A percentile compares a stretch with the other conserved stretches of the same genome.
Evolutionary conservation across 2,113 vertebrate species (phyloP).

Genomic region (Siphamia tubifer): DNA sequence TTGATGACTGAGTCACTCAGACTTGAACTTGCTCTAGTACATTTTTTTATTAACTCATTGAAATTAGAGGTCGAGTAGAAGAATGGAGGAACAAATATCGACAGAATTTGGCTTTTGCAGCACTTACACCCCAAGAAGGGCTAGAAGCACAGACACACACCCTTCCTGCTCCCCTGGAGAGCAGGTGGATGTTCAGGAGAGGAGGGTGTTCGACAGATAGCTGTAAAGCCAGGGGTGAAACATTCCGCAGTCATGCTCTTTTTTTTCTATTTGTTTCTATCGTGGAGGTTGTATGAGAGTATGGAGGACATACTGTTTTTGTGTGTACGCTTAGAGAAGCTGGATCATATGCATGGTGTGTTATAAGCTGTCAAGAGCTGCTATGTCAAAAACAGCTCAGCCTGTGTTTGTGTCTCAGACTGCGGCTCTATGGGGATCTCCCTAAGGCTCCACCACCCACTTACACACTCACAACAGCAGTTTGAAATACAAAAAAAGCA

Average conservation of each 20-base stretch:
- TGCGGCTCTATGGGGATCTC: conserved; percentile 83
- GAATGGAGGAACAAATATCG: conserved; percentile 43
- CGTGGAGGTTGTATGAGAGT: conserved; percentile 87
- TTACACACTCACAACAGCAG: conserved; percentile 69
- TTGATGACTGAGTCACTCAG: conserved; percentile 84
- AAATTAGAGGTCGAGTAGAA: conserved; percentile 56
- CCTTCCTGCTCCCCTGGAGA: conserved; percentile 39
- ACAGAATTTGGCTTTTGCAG: conserved; percentile 74
- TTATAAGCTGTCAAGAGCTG: conserved; percentile 73
- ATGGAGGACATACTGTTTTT: conserved; percentile 88
- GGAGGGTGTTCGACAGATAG: conserved; percentile 85
- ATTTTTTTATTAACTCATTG: conserved; percentile 51
- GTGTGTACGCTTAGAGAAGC: conserved; percentile 89
- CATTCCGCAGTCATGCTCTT: conserved; percentile 93
- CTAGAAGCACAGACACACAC: conserved; percentile 70
- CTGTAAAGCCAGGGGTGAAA: conserved; percentile 84
- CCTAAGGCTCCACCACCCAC: conserved; percentile 79
- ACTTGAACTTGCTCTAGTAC: conserved; percentile 84
- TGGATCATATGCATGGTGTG: conserved; percentile 96
- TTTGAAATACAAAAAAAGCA: conserved; percentile 72
- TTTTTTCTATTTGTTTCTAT: conserved; percentile 93
- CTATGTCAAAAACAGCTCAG: conserved; percentile 63
- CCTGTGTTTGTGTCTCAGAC: conserved; percentile 95
- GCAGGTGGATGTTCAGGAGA: conserved; percentile 74
- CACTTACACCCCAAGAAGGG: conserved; percentile 75